Conservation (phyloP, 2,888 invertebrate genomes). For the Hemaris fuciformis region DNA sequence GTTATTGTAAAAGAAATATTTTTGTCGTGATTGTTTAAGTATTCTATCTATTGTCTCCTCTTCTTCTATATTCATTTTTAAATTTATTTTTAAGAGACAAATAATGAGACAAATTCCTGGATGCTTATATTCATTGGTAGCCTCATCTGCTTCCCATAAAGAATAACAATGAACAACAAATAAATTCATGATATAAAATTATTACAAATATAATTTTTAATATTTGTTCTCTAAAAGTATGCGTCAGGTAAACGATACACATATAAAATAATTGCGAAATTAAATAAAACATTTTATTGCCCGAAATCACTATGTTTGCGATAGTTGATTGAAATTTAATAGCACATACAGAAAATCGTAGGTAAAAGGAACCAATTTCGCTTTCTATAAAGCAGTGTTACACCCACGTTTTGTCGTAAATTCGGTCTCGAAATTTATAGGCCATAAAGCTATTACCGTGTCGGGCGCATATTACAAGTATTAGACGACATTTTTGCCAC, state of each 20-base stretch:
- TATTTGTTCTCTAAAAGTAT: too few species aligned
- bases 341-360: background rate
- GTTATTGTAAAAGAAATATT: too few species aligned
- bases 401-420: constrained; percentile 6
- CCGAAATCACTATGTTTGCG: background rate
- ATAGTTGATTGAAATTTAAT: background rate
- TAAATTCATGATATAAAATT: too few species aligned
- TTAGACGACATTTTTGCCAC: background rate
- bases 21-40: too few species aligned
- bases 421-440: constrained; percentile 5
- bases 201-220: too few species aligned
- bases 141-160: too few species aligned
- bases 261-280: background rate
- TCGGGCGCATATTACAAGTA: constrained; percentile 4
- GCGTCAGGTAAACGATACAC: background rate
- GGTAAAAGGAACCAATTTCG: background rate
- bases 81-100: too few species aligned
- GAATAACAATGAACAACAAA: too few species aligned
- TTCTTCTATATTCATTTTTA: too few species aligned
- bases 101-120: too few species aligned
- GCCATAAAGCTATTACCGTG: constrained; percentile 5
- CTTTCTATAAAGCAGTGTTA: background rate
- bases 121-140: too few species aligned
- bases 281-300: background rate
- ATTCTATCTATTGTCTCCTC: too few species aligned